Evolutionary conservation across 1,140 invertebrate species (phyloP).

Genomic region (Atopsyche davidsoni): DNA sequence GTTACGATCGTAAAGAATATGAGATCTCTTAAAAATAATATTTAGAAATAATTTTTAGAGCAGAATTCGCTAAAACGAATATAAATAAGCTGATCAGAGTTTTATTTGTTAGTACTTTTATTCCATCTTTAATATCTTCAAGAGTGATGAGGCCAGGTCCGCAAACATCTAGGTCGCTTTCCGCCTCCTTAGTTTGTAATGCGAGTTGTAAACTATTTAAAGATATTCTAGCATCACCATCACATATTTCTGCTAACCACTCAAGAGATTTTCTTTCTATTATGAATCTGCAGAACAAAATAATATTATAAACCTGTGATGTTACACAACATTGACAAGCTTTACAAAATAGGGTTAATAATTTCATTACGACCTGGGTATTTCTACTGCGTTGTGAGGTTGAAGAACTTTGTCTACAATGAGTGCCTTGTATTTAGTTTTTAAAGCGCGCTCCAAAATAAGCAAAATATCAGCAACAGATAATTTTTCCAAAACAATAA

Average conservation of each 20-base stretch:
- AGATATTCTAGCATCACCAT: constrained; percentile 76
- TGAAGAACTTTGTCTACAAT: constrained; percentile 29
- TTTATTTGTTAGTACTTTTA: constrained; percentile 53
- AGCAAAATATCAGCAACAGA: constrained; percentile 49
- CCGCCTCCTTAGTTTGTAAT: constrained; percentile 48
- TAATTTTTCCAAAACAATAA: constrained; percentile 72
- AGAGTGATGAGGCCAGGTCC: constrained; percentile 48
- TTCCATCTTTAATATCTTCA: constrained; percentile 57
- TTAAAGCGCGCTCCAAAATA: constrained; percentile 59
- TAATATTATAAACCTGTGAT: not conserved
- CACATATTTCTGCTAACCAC: constrained; percentile 68
- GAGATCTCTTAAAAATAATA: constrained; percentile 53
- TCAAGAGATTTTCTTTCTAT: constrained; percentile 60
- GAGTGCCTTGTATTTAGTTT: constrained; percentile 33
- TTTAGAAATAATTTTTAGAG: not conserved
- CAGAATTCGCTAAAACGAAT: not conserved
- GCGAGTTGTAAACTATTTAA: constrained; percentile 70
- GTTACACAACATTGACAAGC: not conserved
- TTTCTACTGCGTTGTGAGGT: not conserved
- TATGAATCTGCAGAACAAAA: constrained; percentile 33
- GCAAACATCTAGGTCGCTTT: constrained; percentile 28
- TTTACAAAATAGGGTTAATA: not conserved
- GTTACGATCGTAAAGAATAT: constrained; percentile 70
- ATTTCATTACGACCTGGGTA: constrained; percentile 8
- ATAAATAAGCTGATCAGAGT: not conserved